Conservation (phyloP, 2,888 invertebrate species). For the Napeogenes sylphis region DNA sequence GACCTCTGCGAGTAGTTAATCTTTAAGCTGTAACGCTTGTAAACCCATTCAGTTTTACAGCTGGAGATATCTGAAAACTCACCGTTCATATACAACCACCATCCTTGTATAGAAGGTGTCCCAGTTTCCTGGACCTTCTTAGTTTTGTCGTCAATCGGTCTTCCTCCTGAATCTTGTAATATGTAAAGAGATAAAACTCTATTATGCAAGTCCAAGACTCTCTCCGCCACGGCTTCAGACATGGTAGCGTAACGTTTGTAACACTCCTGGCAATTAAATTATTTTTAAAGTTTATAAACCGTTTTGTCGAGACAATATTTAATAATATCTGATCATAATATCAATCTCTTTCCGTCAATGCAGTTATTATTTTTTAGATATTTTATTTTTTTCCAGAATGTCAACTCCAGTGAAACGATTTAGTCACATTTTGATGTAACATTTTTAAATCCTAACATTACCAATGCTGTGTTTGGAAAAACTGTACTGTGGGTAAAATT, state of each 20-base stretch:
- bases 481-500: no score
- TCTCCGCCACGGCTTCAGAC: slow-evolving; percentile 90
- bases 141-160: slow-evolving; percentile 82
- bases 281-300: no score
- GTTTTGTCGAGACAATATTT: no score
- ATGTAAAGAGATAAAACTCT: slow-evolving; percentile 87
- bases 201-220: slow-evolving; percentile 88
- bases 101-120: slow-evolving; percentile 90
- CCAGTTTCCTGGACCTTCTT: slow-evolving; percentile 80
- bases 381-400: no score
- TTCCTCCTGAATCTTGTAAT: slow-evolving; percentile 87
- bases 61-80: slow-evolving; percentile 10
- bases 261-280: slow-evolving; percentile 58
- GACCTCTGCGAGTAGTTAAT: no score
- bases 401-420: no score
- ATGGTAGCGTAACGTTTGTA: slow-evolving; percentile 88
- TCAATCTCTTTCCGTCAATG: no score
- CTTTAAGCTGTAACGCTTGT: neutral
- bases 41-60: neutral
- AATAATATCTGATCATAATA: no score
- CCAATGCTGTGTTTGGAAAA: no score
- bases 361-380: no score
- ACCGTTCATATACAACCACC: slow-evolving; percentile 93
- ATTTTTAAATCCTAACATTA: no score
- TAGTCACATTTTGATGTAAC: no score